Percentiles rank a stretch among this genome's conserved stretches.
phyloP scores from a whole-genome alignment of 2,113 vertebrate species.

The Pleuronectes platessa region DNA sequence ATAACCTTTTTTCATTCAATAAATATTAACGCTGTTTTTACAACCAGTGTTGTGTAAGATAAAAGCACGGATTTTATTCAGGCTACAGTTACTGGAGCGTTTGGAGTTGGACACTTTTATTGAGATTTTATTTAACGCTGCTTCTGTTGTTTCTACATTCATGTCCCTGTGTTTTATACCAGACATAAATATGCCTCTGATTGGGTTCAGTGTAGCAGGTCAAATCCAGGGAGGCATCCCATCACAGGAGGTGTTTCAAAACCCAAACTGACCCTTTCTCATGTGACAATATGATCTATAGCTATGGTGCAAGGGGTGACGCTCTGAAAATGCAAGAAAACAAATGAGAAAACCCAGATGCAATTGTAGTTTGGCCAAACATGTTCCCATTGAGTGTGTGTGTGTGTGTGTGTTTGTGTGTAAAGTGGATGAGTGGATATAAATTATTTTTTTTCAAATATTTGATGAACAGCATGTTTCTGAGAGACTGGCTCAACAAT shows the following conservation, averaged over 20 bases:
- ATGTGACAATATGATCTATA: slow-evolving; percentile 34
- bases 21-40: neutral
- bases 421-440: slow-evolving; percentile 25
- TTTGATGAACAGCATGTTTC: slow-evolving; percentile 41
- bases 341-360: slow-evolving; percentile 46
- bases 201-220: slow-evolving; percentile 2
- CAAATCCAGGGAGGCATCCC: slow-evolving; percentile 1
- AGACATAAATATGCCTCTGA: neutral
- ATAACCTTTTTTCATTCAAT: neutral
- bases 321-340: slow-evolving; percentile 17
- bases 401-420: slow-evolving; percentile 31
- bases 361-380: slow-evolving; percentile 18
- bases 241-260: slow-evolving; percentile 17
- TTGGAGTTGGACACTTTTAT: neutral
- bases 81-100: neutral
- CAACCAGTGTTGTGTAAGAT: neutral
- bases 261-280: slow-evolving; percentile 5
- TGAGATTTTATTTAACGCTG: neutral
- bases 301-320: neutral
- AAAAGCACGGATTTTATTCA: neutral
- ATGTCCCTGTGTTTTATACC: neutral
- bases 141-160: neutral
- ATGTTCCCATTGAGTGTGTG: neutral
- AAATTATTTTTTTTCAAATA: slow-evolving; percentile 43
- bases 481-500: slow-evolving; percentile 24